Evolutionary conservation across 2,888 invertebrate genomes (phyloP), one percentile per base, ranked within the genome.

Genomic region (Amphipyra berbera): DNA sequence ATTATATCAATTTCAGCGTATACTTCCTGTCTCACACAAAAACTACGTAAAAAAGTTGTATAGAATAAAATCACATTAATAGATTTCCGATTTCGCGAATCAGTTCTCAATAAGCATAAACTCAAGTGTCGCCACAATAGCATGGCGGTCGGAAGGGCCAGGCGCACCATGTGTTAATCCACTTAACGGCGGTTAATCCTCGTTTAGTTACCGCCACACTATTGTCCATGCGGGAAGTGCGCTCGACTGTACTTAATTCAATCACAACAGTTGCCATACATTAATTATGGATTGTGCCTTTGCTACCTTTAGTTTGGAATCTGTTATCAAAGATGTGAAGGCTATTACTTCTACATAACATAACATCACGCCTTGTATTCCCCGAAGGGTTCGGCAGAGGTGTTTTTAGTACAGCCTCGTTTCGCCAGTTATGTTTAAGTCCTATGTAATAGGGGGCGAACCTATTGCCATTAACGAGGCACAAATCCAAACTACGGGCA

Each of bases 101-200:
- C 71, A 68, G 53, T 70, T 69, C 54, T 61, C 46, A 14, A 70
- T 58, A 37, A 35, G n/a, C 65, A 62, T 66, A 56, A 62, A 62
- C 73, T 74, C 64, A 74, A 78, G 79, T 79, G 72, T 47, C 42
- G 30, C 41, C 47, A 74, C 81, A 82, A 76, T 74, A 55, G 52
- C 57, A n/a, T 42, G 50, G 54, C 47, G 68, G 73, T 62, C 85
- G 85, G 87, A 86, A 88, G 87, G 85, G 80, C 84, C 83, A 82
- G 79, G 63, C 69, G 65, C 80, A 81, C 85, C 89, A 88, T 89
- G 88, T 81, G 77, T 78, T 92, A 92, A 92, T 92, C 92, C 90
- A 92, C 91, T 92, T 90, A 93, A 59, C 73, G 66, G 61, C 79
- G 74, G 81, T 83, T 89, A 91, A 90, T 89, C 89, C 87, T 70